Evolutionary conservation across 2,888 invertebrate species (phyloP), one percentile per base, ranked within the genome.

Genomic region (Chalcis sispes): DNA sequence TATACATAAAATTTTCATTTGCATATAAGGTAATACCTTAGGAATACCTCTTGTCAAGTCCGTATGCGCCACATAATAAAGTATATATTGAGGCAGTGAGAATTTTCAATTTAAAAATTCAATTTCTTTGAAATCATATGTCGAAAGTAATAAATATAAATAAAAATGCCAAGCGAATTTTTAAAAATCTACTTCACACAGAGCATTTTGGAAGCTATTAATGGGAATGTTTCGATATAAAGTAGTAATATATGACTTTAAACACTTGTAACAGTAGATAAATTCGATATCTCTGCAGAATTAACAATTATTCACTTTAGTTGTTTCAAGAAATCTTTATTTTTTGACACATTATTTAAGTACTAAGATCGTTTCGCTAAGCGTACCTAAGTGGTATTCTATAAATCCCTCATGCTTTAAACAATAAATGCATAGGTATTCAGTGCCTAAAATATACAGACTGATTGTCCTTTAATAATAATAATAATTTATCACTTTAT

Each of bases 151-250:
- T 69, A 69, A 67, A 69, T 64, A 72, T 56, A 72, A n/a, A n/a
- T n/a, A n/a, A n/a, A n/a, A n/a, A 62, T n/a, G 27, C 18, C 13
- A 58, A 76, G 56, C 62, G 36, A 61, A 56, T 69, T 67, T 72
- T 27, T 58, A 71, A 50, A 71, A 66, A 65, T 40, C 40, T 71
- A 66, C n/a, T 29, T 46, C 70, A 59, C 40, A 69, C 48, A 58
- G n/a, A 65, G 64, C 58, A 59, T 65, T 78, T 75, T 73, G 3
- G 70, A 76, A 73, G 78, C 73, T 76, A 66, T 69, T 23, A 77
- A 65, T 78, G 69, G 78, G 78, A 78, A 78, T 78, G 78, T 78
- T 76, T 73, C 61, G 75, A 75, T 76, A 76, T 61, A 78, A 75
- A 75, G 72, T 77, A 75, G 23, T 76, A 78, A 76, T 78, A 78